Conservation (phyloP, 1,140 invertebrate genomes). For the Carposina sasakii region DNA sequence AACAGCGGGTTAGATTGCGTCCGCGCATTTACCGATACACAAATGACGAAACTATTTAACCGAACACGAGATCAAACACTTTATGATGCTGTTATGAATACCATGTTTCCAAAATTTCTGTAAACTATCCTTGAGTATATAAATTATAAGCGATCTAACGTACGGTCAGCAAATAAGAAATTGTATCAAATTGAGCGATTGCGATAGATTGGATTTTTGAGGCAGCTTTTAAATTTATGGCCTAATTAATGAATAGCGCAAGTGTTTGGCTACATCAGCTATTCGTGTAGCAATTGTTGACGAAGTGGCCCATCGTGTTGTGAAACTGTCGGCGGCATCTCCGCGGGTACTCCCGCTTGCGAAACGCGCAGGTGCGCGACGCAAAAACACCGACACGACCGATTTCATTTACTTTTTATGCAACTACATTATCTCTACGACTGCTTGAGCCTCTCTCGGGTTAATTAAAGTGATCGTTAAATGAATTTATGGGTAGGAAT, state of each 20-base stretch:
- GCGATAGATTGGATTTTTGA: too few species aligned
- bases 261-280: too few species aligned
- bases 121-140: too few species aligned
- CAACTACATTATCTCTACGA: slow-evolving; percentile 36
- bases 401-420: slow-evolving; percentile 69
- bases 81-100: slow-evolving; percentile 2
- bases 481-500: too few species aligned
- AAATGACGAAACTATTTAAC: slow-evolving; percentile 13
- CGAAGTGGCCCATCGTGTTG: slow-evolving; percentile 40
- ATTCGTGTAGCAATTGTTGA: slow-evolving; percentile 18
- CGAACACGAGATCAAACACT: neutral
- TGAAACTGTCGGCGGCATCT: slow-evolving; percentile 68
- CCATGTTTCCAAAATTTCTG: neutral
- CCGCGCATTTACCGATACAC: slow-evolving; percentile 42
- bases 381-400: slow-evolving; percentile 61
- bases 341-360: slow-evolving; percentile 68
- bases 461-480: too few species aligned
- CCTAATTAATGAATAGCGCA: too few species aligned
- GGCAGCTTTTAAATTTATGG: too few species aligned
- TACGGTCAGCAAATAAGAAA: too few species aligned
- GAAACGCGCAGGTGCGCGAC: slow-evolving; percentile 66
- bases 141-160: too few species aligned
- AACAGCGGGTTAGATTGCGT: slow-evolving; percentile 54
- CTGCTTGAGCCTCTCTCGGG: too few species aligned
- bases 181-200: too few species aligned